A percentile compares a stretch with the other conserved stretches of the same genome.
phyloP scores from a whole-genome alignment of 2,888 invertebrate genomes.

The Harpagoxenus sublaevis region DNA sequence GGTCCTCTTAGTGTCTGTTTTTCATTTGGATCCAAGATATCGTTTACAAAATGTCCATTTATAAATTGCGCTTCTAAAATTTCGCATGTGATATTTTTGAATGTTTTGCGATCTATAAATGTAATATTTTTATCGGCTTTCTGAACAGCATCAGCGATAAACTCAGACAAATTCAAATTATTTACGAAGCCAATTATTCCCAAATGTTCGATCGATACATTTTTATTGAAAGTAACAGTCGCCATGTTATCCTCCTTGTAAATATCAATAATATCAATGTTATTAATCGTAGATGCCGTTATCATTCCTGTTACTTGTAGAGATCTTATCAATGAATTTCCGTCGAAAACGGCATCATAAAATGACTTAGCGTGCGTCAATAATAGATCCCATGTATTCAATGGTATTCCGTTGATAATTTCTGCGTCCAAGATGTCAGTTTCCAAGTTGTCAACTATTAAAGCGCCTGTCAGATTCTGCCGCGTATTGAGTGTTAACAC shows the following conservation, averaged over 20 bases:
- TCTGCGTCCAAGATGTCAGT: constrained; percentile 58
- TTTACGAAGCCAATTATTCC: constrained; percentile 73
- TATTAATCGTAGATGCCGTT: constrained; percentile 79
- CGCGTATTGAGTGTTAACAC: constrained; percentile 57
- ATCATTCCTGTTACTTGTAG: constrained; percentile 79
- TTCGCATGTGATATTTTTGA: constrained; percentile 68
- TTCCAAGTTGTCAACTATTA: constrained; percentile 69
- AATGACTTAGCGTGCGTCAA: constrained; percentile 50
- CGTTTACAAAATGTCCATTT: constrained; percentile 71
- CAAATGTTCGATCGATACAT: constrained; percentile 72
- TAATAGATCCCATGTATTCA: constrained; percentile 65
- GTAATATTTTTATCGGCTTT: constrained; percentile 74
- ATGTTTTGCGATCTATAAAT: constrained; percentile 71
- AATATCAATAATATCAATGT: constrained; percentile 61
- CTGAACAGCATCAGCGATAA: constrained; percentile 71
- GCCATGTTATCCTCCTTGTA: constrained; percentile 61
- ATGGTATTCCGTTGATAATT: constrained; percentile 70
- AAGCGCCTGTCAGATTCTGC: constrained; percentile 71
- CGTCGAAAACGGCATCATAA: constrained; percentile 64
- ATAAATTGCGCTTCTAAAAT: constrained; percentile 64
- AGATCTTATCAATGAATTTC: constrained; percentile 64
- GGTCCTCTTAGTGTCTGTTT: constrained; percentile 76
- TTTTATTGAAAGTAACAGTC: constrained; percentile 67
- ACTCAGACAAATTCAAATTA: constrained; percentile 72
- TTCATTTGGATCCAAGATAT: constrained; percentile 71